Evolutionary conservation across 1,140 invertebrate genomes (phyloP).

Genomic region (Ridgeia piscesae): DNA sequence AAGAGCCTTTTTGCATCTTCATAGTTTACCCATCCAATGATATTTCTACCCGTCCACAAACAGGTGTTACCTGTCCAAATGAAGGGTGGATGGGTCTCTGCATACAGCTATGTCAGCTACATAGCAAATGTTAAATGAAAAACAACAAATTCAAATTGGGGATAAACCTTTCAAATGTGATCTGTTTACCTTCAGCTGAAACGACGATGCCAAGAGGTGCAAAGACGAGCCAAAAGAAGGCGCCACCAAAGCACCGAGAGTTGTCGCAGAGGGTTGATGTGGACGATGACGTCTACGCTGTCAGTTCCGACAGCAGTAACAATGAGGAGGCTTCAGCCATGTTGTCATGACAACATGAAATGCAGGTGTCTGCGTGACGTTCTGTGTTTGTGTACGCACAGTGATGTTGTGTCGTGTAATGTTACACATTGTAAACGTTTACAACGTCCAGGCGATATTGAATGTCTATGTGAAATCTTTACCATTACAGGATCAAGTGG

Average conservation of each 20-base stretch:
- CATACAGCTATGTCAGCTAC: no score
- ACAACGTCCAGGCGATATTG: not conserved
- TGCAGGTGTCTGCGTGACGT: not conserved
- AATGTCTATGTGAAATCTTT: not conserved
- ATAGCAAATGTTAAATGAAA: no score
- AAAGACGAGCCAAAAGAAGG: not conserved
- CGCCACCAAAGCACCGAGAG: not conserved
- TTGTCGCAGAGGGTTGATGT: not conserved
- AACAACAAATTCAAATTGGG: no score
- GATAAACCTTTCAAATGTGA: no score
- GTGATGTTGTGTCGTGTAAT: not conserved
- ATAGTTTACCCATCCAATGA: no score
- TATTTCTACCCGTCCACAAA: no score
- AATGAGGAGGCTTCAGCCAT: not conserved
- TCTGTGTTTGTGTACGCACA: not conserved
- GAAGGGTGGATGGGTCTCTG: no score
- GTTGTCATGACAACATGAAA: not conserved
- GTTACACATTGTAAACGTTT: not conserved
- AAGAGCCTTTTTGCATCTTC: no score
- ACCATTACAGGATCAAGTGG: not conserved
- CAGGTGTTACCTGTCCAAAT: no score
- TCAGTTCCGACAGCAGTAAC: not conserved
- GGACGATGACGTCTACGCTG: not conserved
- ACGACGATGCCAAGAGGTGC: not conserved
- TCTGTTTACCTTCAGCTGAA: not conserved